These are phyloP conservation scores for Pemphigus obesinymphae DNA, from an alignment of 1,140 invertebrate genomes.

Conservation along the genomic window DNA sequence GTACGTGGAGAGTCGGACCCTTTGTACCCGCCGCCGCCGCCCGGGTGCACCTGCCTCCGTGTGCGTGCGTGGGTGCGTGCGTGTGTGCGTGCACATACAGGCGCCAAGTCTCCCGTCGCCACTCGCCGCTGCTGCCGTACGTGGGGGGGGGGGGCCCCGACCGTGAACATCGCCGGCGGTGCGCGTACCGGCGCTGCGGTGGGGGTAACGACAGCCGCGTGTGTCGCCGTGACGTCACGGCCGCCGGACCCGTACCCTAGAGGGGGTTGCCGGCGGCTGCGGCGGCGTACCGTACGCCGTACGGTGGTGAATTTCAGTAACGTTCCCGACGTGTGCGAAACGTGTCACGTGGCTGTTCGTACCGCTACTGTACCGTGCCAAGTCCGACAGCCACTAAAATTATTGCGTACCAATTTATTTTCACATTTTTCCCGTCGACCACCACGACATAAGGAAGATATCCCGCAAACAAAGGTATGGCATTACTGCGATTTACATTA, in stretches of 20 bases:
- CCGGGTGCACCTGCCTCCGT: background rate
- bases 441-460: no score
- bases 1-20: background rate
- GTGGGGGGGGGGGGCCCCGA: background rate
- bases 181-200: no score
- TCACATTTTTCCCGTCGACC: no score
- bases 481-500: no score
- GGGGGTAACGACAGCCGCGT: background rate
- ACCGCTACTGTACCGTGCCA: no score
- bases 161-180: no score
- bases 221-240: slow-evolving; percentile 8
- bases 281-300: background rate
- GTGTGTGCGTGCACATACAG: background rate
- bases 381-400: no score
- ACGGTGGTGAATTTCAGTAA: slow-evolving; percentile 32
- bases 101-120: no score
- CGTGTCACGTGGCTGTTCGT: background rate
- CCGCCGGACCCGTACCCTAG: slow-evolving; percentile 23
- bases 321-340: slow-evolving; percentile 28
- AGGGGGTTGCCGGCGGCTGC: slow-evolving; percentile 14
- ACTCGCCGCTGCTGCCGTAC: background rate
- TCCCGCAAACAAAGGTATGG: no score
- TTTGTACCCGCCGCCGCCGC: background rate
- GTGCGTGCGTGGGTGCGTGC: background rate
- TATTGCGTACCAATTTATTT: background rate